Evolutionary conservation across 1,140 invertebrate species (phyloP).

Genomic region (Vollenhovia emeryi): DNA sequence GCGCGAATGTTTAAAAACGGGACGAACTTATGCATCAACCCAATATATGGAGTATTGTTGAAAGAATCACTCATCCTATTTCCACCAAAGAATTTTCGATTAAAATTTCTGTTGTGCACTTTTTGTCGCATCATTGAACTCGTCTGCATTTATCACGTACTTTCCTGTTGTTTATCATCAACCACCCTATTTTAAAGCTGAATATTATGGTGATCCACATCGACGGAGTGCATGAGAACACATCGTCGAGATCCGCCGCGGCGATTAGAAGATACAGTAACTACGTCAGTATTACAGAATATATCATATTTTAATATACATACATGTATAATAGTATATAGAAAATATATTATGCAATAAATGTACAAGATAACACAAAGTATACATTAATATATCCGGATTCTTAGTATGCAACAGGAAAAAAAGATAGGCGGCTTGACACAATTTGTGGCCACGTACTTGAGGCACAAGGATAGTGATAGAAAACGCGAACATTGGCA

Average conservation of each 20-base stretch:
- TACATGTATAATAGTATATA: no score
- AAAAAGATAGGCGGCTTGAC: background rate
- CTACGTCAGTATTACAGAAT: background rate
- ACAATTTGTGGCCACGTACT: background rate
- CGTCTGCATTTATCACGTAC: background rate
- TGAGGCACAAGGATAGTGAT: conserved; percentile 9
- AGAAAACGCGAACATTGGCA: conserved; percentile 28
- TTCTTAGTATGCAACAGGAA: background rate
- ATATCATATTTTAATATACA: background rate
- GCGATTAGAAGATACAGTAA: conserved; percentile 17
- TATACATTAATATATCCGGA: background rate
- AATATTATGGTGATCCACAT: conserved; percentile 46
- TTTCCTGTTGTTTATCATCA: conserved; percentile 26
- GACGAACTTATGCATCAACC: no score
- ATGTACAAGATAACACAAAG: no score
- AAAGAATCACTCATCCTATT: background rate
- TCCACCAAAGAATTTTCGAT: background rate
- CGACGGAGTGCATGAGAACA: conserved; percentile 29
- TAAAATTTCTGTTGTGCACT: background rate
- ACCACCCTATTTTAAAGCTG: conserved; percentile 27
- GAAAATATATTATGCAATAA: no score
- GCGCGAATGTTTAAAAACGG: no score
- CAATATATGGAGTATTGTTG: background rate
- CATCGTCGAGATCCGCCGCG: conserved; percentile 14
- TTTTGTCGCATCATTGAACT: background rate